A percentile compares a stretch with the other conserved stretches of the same genome.
These are phyloP conservation scores for Anoura caudifer DNA, from an alignment of 2,113 vertebrate genomes.

Conservation along the genomic window DNA sequence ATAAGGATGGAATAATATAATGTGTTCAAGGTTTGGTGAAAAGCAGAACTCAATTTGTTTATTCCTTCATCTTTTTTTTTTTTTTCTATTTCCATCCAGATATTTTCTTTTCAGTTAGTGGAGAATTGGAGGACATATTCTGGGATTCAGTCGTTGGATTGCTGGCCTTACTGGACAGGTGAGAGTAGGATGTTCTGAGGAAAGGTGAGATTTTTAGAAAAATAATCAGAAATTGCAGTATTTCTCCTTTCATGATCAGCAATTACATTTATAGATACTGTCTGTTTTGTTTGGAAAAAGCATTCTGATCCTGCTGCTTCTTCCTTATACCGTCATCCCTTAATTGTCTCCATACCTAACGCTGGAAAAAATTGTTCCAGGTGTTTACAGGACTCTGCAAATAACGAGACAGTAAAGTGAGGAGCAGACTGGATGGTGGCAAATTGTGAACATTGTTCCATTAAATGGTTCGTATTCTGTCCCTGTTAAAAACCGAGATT, in stretches of 20 bases:
- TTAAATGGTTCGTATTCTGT: not conserved
- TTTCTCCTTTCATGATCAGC: not conserved
- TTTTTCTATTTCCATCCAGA: not conserved
- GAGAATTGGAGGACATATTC: not conserved
- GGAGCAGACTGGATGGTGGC: not conserved
- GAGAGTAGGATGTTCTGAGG: not conserved
- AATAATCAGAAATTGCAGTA: not conserved
- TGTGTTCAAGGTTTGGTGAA: not conserved
- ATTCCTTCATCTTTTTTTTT: not conserved
- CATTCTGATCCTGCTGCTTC: too few species aligned
- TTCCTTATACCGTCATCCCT: not conserved
- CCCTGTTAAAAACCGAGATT: not conserved
- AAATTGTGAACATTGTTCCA: not conserved
- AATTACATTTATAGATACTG: not conserved
- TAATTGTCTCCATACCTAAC: rapidly evolving
- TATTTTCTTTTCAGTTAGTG: not conserved
- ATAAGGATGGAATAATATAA: not conserved
- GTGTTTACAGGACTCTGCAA: not conserved
- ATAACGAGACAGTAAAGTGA: not conserved
- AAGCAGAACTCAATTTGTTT: not conserved
- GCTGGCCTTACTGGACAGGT: not conserved
- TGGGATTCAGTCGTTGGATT: not conserved
- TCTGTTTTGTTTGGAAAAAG: not conserved
- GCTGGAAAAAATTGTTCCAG: not conserved
- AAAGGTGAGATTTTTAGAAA: not conserved